Evolutionary conservation across 2,797 vertebrate genomes (phyloP).

Genomic region (Heteromormyrus szaboi): DNA sequence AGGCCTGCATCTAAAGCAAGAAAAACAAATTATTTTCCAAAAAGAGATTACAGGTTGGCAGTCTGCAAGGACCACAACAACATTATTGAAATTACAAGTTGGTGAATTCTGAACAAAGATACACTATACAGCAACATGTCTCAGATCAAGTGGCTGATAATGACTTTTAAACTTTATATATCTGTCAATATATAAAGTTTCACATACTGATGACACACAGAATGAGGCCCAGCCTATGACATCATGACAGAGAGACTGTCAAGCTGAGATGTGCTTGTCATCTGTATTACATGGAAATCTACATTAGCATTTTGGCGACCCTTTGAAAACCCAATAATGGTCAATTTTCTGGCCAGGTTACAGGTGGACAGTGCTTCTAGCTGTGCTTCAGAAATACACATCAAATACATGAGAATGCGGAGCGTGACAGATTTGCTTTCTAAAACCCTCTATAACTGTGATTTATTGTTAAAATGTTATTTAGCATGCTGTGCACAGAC

Average conservation of each 20-base stretch:
- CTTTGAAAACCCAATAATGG: not conserved
- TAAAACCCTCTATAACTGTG: not conserved
- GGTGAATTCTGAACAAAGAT: not conserved
- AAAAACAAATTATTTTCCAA: not conserved
- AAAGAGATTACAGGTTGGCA: not conserved
- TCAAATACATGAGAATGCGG: not conserved
- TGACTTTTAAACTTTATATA: no score
- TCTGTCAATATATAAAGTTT: not conserved
- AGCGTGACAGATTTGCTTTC: not conserved
- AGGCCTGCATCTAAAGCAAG: not conserved
- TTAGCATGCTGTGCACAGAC: not conserved
- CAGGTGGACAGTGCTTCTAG: not conserved
- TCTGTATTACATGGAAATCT: not conserved
- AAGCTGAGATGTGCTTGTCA: not conserved
- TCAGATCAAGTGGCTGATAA: not conserved
- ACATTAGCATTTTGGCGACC: not conserved
- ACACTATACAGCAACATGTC: not conserved
- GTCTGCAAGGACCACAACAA: not conserved
- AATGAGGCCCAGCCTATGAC: not conserved
- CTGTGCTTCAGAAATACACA: not conserved
- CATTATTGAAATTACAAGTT: not conserved
- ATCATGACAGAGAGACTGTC: not conserved
- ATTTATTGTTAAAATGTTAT: not conserved
- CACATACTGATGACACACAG: not conserved
- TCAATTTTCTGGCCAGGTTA: not conserved